Evolutionary conservation across 1,140 invertebrate genomes (phyloP), one percentile per base, ranked within the genome.

Genomic region (Hyphantria cunea): DNA sequence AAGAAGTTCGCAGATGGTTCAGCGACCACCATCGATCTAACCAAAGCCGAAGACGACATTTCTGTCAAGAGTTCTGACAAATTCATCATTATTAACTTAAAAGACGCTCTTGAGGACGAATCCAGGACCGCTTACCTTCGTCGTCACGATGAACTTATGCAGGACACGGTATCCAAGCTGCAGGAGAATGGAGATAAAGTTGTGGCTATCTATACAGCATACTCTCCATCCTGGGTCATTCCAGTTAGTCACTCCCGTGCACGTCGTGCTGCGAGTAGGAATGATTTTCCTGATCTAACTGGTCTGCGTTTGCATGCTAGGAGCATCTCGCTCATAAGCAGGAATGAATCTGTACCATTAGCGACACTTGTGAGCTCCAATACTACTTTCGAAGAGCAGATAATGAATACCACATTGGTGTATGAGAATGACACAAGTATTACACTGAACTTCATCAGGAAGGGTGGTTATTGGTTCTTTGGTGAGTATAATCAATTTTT

Each of bases 91-190:
- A 85, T 91, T 45, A 80, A 67, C 10, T 67, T 91, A 7, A 85
- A 89, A 50, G 90, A 92, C 55, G 90, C 89, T 4, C 66, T 69
- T 8, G 87, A 88, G 34, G 86, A 78, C 6, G 90, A 92, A 49
- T 83, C 88, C 0, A 70, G 90, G 4, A 56, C 72, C 0, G 83
- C 84, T 0, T 54, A 91, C 53, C 72, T 92, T 0, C 69, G 78
- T 10, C 80, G 90, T n/a, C 90, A 92, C 64, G 82, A 90, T 55
- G 74, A 82, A 13, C 88, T 91, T 58, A 89, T 92, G 73, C 78
- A 85, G 25, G 74, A 86, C 0, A 83, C 86, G 1, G 75, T 76
- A 80, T 17, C 61, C 64, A 5, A 90, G 86, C 51, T 60, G 56
- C 68, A 89, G 33, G 64, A 84, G 15, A 70, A 80, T 9, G 78